Evolutionary conservation across 2,113 vertebrate genomes (phyloP), one percentile per base, ranked within the genome.

Genomic region (Lichenostomus cassidix): DNA sequence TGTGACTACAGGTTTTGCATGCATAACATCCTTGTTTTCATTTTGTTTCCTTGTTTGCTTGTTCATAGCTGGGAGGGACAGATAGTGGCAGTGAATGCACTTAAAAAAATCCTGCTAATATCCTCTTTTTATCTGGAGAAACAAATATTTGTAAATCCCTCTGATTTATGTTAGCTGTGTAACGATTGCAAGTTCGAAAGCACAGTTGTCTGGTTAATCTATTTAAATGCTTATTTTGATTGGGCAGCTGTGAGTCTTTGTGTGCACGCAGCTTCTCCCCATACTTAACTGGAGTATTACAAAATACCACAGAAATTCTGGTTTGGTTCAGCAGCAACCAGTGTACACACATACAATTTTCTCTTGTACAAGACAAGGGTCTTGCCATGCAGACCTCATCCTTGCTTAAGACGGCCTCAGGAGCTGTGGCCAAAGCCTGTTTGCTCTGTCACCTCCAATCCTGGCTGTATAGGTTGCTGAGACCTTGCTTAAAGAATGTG

Each of bases 171-270:
- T 91, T 91, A 86, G 59, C 92, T 90, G 42, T 71, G 55, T 77
- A 90, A 73, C 1, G 2, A 63, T 23, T 71, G 52, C 44, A 12
- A 60, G 50, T 93, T 81, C 94, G 88, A 90, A 90, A 90, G 68
- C 67, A 47, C 75, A 77, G 75, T 93, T 95, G 68, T 77, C 90
- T 93, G 52, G 31, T 86, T 94, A 92, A 95, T 95, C 87, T 75
- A 64, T 93, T 94, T 88, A 88, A 95, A 86, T 95, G 60, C 87
- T 90, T 83, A 83, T 94, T 96, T 96, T 86, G 52, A 90, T 90
- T 77, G 79, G 90, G 71, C 85, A 95, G 84, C 93, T 83, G 70
- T 86, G 59, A 87, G 63, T 35, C 67, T 77, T 95, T 90, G 79
- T 93, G 79, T 80, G 60, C 80, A 49, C 9, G 4, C 56, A 75